Evolutionary conservation across 2,888 invertebrate species (phyloP), one percentile per base, ranked within the genome.

Genomic region (Hypomecis punctinalis): DNA sequence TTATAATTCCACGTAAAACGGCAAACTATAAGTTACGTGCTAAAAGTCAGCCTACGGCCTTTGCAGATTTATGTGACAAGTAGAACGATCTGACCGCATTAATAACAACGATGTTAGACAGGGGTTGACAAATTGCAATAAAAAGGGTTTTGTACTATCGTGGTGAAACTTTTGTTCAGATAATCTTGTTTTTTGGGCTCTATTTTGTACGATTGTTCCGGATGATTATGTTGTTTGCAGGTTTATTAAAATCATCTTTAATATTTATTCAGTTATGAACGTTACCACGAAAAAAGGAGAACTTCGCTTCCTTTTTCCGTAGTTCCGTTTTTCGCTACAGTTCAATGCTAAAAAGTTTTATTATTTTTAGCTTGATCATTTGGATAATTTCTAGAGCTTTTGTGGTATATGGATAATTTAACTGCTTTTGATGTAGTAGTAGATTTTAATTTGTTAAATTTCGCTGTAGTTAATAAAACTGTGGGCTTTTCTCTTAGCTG

Each of bases 61-160:
- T 3, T 11, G 39, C 40, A 68, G 69, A 69, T 70, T 70, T 70
- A 70, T 61, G 66, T 61, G 58, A 66, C 66, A 63, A 52, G 36
- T 62, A 52, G 61, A 66, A 67, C 59, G 58, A 66, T 63, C 61
- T 63, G 52, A 56, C 64, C 58, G 57, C 71, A 69, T 70, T 70
- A 69, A 72, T 72, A 72, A 66, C 65, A 35, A n/a, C 55, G 55
- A 51, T 45, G 48, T 33, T 45, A 51, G 70, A 67, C 69, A 68
- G 40, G 71, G 73, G 68, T 71, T 73, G 73, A 73, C 71, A 73
- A 71, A 73, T 73, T 69, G 63, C 69, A 71, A 66, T 68, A 69
- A 67, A 62, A 69, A 66, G 69, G 71, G 56, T 66, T 67, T 60
- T 63, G 69, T 70, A 72, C 68, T 70, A 63, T 46, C 43, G 53